These are phyloP conservation scores for Anguilla megastoma DNA, from an alignment of 2,797 vertebrate species.

Conservation along the genomic window DNA sequence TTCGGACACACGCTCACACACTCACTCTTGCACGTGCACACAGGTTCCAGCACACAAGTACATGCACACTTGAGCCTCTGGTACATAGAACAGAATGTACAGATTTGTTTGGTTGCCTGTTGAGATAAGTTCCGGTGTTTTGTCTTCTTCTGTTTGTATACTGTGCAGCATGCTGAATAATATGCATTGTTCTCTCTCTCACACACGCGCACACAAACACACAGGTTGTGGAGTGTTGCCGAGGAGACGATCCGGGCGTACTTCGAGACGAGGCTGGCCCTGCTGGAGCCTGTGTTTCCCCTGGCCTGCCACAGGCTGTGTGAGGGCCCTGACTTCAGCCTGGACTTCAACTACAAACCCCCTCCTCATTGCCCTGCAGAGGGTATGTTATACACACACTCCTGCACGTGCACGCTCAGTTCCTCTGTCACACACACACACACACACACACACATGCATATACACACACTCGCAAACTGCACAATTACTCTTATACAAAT, in stretches of 20 bases:
- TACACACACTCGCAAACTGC: background rate
- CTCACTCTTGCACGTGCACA: background rate
- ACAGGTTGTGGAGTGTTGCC: constrained; percentile 85
- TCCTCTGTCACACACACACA: background rate
- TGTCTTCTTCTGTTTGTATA: background rate
- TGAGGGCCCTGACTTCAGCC: constrained; percentile 92
- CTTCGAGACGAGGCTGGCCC: constrained; percentile 85
- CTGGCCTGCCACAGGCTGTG: constrained; percentile 93
- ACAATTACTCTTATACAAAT: background rate
- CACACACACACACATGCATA: background rate
- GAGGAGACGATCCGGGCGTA: constrained; percentile 89
- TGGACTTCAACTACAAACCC: constrained; percentile 86
- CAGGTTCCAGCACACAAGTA: background rate
- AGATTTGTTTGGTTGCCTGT: background rate
- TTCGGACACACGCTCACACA: background rate
- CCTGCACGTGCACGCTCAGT: background rate
- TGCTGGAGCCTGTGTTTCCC: constrained; percentile 91
- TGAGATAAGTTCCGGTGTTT: background rate
- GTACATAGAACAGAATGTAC: background rate
- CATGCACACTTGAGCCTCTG: background rate
- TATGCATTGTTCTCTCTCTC: background rate
- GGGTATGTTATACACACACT: constrained; percentile 67
- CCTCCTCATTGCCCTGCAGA: constrained; percentile 81
- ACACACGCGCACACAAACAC: background rate
- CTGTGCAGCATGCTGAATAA: background rate